These are phyloP conservation scores for Camponotus fellah DNA, from an alignment of 2,888 invertebrate genomes.

Conservation along the genomic window DNA sequence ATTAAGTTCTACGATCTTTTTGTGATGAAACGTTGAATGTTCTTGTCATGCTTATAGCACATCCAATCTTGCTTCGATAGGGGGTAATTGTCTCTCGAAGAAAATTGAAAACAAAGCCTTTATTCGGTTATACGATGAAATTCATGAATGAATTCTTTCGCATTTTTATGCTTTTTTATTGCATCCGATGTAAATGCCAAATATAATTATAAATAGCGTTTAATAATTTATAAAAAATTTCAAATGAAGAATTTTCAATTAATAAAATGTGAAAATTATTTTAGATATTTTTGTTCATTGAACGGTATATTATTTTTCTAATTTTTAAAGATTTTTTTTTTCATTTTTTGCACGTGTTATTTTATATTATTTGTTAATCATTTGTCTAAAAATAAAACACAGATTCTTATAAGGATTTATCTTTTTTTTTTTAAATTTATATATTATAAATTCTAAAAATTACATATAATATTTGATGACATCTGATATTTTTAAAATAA, in stretches of 20 bases:
- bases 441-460: not conserved
- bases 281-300: not conserved
- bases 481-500: not conserved
- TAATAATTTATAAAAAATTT: not conserved
- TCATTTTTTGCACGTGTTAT: not conserved
- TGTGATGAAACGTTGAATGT: conserved; percentile 28
- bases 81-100: conserved; percentile 18
- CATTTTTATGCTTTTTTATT: not conserved
- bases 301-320: not conserved
- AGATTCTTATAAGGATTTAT: not conserved
- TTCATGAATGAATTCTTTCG: conserved; percentile 12
- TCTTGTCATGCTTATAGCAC: conserved; percentile 31
- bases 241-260: not conserved
- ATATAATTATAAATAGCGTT: conserved; percentile 1
- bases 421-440: not conserved
- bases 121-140: not conserved
- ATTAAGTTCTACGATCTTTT: not conserved
- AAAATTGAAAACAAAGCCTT: conserved; percentile 39
- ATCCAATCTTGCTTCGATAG: conserved; percentile 30
- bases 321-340: not conserved
- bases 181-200: not conserved
- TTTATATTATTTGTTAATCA: not conserved
- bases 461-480: not conserved
- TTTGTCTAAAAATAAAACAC: not conserved
- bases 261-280: conserved; percentile 17